Percentiles rank a stretch among this genome's conserved stretches.
Conservation (phyloP, 2,113 vertebrate genomes). For the Ochotona curzoniae region DNA sequence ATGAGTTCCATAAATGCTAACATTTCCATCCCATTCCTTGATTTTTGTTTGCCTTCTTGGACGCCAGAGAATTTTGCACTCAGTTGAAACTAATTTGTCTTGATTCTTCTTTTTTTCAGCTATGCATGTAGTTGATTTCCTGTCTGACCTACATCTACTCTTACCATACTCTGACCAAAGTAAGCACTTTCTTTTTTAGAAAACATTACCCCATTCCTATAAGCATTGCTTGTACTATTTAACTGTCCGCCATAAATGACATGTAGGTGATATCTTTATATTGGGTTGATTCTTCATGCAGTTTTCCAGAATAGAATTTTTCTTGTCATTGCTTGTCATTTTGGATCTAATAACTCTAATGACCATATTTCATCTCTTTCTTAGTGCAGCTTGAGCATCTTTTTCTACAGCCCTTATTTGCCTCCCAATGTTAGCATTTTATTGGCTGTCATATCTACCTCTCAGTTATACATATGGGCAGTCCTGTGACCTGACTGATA, state of each 20-base stretch:
- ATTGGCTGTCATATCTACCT: not conserved
- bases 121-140: conserved; percentile 24
- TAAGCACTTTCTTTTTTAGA: conserved; percentile 7
- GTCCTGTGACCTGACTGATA: not conserved
- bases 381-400: not conserved
- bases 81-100: conserved; percentile 20
- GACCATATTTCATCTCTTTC: not conserved
- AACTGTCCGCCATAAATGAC: not conserved
- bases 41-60: conserved; percentile 14
- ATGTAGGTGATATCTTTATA: not conserved
- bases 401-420: not conserved
- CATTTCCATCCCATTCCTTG: not conserved
- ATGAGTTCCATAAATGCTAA: not conserved
- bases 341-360: not conserved
- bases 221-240: not conserved
- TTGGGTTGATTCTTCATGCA: not conserved
- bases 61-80: conserved; percentile 25
- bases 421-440: not conserved
- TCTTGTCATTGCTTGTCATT: not conserved
- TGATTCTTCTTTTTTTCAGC: not conserved
- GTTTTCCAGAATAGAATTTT: not conserved
- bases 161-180: not conserved
- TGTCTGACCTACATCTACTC: not conserved
- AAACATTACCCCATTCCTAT: not conserved
- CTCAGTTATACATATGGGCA: not conserved